phyloP scores from a whole-genome alignment of 2,113 vertebrate genomes.

The Picathartes gymnocephalus region DNA sequence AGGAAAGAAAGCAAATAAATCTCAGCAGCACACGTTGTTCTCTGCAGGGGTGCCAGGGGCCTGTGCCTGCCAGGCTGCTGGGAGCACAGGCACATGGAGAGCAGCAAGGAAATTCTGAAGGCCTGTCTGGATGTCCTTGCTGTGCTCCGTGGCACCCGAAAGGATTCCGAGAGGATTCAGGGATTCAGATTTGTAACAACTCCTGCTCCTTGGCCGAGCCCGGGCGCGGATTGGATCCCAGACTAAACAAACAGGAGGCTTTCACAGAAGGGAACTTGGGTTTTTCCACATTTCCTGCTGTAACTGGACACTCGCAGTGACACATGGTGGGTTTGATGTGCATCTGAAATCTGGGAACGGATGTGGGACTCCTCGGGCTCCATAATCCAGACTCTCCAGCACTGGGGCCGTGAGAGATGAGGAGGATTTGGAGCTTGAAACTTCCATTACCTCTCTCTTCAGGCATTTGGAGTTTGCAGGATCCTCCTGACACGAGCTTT shows the following conservation, averaged over 20 bases:
- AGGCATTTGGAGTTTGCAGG: background rate
- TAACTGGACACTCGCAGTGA: background rate
- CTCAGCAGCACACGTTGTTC: background rate
- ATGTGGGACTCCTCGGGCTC: background rate
- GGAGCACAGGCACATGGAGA: background rate
- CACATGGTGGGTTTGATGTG: background rate
- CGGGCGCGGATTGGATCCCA: background rate
- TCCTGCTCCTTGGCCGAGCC: background rate
- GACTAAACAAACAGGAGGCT: slow-evolving; percentile 5
- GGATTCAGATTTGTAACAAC: background rate
- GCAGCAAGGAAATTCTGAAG: background rate
- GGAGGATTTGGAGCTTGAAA: background rate
- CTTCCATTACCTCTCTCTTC: background rate
- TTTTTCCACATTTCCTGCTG: slow-evolving; percentile 2
- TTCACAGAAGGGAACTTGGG: background rate
- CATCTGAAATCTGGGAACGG: background rate
- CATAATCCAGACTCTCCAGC: background rate
- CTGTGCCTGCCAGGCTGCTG: background rate
- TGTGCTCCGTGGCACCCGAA: background rate
- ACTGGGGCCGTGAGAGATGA: background rate
- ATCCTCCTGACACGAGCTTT: background rate
- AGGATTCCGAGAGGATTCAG: background rate
- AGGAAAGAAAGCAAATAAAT: background rate
- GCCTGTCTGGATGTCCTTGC: background rate
- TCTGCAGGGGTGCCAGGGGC: background rate